A percentile compares a stretch with the other conserved stretches of the same genome.
These are phyloP conservation scores for Hemitrygon akajei DNA, from an alignment of 2,797 vertebrate species.

Conservation along the genomic window DNA sequence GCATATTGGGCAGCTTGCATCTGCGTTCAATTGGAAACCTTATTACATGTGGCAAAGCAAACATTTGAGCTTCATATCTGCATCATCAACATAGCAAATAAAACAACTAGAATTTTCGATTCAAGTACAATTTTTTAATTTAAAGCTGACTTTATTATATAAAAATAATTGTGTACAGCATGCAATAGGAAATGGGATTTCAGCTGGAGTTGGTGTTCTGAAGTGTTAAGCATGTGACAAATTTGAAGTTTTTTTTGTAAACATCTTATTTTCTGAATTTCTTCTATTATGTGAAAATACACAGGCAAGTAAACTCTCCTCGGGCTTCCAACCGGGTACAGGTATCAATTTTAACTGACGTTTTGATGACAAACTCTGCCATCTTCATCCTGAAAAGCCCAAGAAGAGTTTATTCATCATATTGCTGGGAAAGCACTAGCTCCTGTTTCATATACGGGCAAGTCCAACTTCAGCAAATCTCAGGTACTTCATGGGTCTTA, in stretches of 20 bases:
- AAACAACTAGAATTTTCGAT: not conserved
- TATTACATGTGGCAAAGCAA: slow-evolving; percentile 79
- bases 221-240: not conserved
- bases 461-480: not conserved
- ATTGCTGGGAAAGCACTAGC: too few species aligned
- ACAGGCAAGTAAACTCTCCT: not conserved
- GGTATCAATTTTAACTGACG: too few species aligned
- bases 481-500: not conserved
- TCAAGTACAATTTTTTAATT: not conserved
- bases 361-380: too few species aligned
- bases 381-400: too few species aligned
- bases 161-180: not conserved
- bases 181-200: not conserved
- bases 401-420: too few species aligned
- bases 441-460: not conserved
- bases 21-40: slow-evolving; percentile 69
- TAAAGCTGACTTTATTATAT: not conserved
- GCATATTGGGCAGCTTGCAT: slow-evolving; percentile 82
- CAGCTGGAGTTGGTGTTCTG: not conserved
- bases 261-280: not conserved
- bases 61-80: slow-evolving; percentile 54
- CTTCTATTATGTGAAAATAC: not conserved
- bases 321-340: too few species aligned
- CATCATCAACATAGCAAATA: not conserved
- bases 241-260: not conserved